phyloP scores from a whole-genome alignment of 1,140 invertebrate genomes.

The Argopecten irradians region DNA sequence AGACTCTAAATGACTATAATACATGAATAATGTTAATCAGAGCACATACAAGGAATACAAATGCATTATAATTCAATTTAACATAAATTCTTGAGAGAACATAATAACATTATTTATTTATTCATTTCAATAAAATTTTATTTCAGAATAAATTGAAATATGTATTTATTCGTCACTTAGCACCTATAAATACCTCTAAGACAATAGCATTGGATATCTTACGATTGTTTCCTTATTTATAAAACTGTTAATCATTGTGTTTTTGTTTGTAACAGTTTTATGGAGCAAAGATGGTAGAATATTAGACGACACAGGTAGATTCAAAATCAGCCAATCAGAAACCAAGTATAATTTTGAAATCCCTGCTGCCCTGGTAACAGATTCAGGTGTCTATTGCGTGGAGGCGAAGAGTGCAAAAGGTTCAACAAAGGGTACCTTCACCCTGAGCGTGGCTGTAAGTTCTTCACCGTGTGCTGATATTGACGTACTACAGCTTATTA shows the following conservation, averaged over 20 bases:
- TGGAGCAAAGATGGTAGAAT: slow-evolving; percentile 95
- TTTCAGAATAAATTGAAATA: no score
- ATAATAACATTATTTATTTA: no score
- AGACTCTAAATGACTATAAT: no score
- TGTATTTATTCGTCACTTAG: no score
- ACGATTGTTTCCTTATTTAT: no score
- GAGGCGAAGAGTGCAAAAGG: slow-evolving; percentile 81
- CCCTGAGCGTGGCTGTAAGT: slow-evolving; percentile 65
- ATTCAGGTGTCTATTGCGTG: slow-evolving; percentile 93
- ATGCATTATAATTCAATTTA: no score
- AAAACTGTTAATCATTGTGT: not conserved
- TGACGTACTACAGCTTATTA: slow-evolving; percentile 66
- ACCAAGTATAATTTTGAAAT: slow-evolving; percentile 86
- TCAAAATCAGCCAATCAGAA: slow-evolving; percentile 86
- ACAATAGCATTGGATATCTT: no score
- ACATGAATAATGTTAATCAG: no score
- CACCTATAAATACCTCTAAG: no score
- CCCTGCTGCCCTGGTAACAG: slow-evolving; percentile 85
- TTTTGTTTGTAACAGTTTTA: slow-evolving; percentile 73
- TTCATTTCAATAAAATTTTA: no score
- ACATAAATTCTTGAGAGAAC: no score
- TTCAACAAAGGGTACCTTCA: slow-evolving; percentile 64
- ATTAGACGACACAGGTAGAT: slow-evolving; percentile 86
- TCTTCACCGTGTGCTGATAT: slow-evolving; percentile 64
- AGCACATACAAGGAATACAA: no score